Evolutionary conservation across 1,140 invertebrate genomes (phyloP).

Genomic region (Pogonus chalceus): DNA sequence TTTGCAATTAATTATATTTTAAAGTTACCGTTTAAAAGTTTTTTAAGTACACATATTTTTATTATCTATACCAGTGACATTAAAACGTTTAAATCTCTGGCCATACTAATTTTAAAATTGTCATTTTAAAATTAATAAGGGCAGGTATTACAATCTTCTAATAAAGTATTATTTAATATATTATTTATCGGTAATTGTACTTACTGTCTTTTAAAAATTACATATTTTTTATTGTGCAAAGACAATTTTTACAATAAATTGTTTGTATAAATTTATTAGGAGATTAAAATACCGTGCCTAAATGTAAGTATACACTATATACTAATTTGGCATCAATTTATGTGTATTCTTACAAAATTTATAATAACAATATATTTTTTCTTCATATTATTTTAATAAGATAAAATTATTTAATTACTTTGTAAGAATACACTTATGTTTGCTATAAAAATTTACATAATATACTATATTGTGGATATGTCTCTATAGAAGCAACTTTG

Average conservation of each 20-base stretch:
- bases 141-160: no score
- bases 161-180: background rate
- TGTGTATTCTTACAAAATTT: constrained; percentile 6
- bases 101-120: background rate
- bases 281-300: no score
- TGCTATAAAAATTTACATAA: constrained; percentile 4
- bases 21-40: background rate
- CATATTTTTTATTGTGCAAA: no score
- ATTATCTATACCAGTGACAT: constrained; percentile 1
- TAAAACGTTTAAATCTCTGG: constrained; percentile 3
- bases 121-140: constrained; percentile 4
- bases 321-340: background rate
- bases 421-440: constrained; percentile 1
- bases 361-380: constrained; percentile 3
- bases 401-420: background rate
- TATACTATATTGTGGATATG: constrained; percentile 1
- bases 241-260: no score
- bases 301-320: no score
- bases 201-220: no score
- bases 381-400: background rate
- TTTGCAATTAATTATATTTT: constrained; percentile 6
- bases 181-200: no score
- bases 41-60: background rate
- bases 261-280: no score
- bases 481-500: constrained; percentile 6